phyloP scores from a whole-genome alignment of 1,140 invertebrate species.

The Steinernema khuongi region DNA sequence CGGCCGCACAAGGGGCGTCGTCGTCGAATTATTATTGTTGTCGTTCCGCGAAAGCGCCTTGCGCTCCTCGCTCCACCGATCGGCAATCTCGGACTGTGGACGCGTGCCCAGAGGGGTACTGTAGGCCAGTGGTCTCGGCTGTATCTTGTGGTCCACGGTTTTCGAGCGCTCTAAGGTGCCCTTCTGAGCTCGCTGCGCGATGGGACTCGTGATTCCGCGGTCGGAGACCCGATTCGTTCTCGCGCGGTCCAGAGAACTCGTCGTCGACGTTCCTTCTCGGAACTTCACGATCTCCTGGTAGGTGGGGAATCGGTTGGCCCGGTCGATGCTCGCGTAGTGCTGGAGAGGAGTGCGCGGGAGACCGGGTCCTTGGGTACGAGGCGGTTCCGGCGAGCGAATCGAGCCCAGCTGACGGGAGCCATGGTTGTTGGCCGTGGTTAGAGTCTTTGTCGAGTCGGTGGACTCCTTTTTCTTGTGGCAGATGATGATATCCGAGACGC shows the following conservation, averaged over 20 bases:
- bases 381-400: neutral
- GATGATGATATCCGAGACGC: slow-evolving; percentile 5
- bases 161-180: neutral
- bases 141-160: neutral
- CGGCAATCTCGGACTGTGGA: slow-evolving; percentile 5
- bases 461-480: slow-evolving; percentile 6
- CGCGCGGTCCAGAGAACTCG: slow-evolving; percentile 2
- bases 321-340: neutral
- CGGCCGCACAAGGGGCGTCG: slow-evolving; percentile 23
- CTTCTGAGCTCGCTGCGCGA: neutral
- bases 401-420: neutral
- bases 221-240: neutral
- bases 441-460: neutral
- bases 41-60: neutral
- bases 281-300: slow-evolving; percentile 8
- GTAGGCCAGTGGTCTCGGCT: neutral
- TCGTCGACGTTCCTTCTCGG: slow-evolving; percentile 4
- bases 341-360: slow-evolving; percentile 2
- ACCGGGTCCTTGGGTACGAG: neutral
- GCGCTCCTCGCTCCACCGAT: neutral
- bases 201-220: neutral
- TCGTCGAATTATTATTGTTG: slow-evolving; percentile 17
- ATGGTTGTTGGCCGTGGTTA: neutral
- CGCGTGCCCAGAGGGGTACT: neutral
- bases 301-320: neutral